Base-by-base conservation (phyloP, 2,888 invertebrate species). In the Dicyrtomina minuta region DNA sequence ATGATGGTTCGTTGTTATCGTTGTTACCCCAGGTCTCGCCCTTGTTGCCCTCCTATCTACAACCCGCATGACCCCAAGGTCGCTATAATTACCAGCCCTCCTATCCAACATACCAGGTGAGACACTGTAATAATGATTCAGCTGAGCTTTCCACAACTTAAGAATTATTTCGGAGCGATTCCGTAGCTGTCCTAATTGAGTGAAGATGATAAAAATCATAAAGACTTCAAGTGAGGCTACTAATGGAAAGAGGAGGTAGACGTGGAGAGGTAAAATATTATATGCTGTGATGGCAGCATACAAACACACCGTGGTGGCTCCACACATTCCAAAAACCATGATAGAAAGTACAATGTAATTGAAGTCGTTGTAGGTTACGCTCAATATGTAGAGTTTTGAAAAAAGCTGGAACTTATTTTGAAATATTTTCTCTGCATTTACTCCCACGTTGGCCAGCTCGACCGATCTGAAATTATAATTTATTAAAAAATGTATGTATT, bases 131-230 rank as follows among this genome's bases (percentile, higher is more conserved):
- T 15, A 3, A 44, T 13, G 10, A 44, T 33, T 12, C 39, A 33
- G 12, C 13, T 51, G 20, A 2, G 8, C 1, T 39, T 17, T 33
- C 58, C 58, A 58, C 39, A 26, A 17, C 1, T 8, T 26, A 15
- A 39, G 39, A 10, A 58, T 1, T n/a, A 20, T 39, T 13, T 15
- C 26, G 5, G 53, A 20, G 3, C 4, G 8, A 17, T 8, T 53
- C 27, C 41, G 10, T 5, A 64, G 51, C 17, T 53, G 49, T 5
- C 53, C 64, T 3, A 64, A 20, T 22, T 64, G 64, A 27, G 27
- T 22, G 26, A 64, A 64, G 5, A 49, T 51, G 64, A 64, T 51
- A 22, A 49, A 64, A 15, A 51, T 64, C 6, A 46, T 27, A 12
- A 64, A 53, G 22, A 64, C 15, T 6, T 51, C 1, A 20, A 53